Percentiles rank a stretch among this genome's conserved stretches.
Conservation (phyloP, 2,888 invertebrate species). For the Eilema griseolum region DNA sequence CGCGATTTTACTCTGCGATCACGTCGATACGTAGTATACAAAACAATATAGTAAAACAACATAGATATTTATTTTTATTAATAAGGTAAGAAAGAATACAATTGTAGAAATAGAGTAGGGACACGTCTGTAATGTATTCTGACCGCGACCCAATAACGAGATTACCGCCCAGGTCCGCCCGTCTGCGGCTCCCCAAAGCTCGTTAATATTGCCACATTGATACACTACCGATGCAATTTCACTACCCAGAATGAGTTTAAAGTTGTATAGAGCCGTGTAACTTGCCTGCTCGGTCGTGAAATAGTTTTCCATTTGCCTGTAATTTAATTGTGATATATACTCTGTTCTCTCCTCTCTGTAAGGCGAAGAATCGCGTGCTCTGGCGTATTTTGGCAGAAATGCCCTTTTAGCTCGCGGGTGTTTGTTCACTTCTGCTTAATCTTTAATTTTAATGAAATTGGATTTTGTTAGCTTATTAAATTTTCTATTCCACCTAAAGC, state of each 20-base stretch:
- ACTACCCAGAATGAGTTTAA: background rate
- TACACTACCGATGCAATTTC: conserved; percentile 3
- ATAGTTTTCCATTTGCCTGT: background rate
- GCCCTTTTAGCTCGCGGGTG: too few species aligned
- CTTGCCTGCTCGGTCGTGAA: too few species aligned
- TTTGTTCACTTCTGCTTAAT: too few species aligned
- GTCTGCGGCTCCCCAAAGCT: background rate
- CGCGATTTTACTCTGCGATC: too few species aligned
- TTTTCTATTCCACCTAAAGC: too few species aligned
- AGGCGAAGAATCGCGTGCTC: background rate
- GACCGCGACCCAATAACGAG: conserved; percentile 12
- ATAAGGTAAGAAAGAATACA: background rate
- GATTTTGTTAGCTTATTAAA: too few species aligned
- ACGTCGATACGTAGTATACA: too few species aligned
- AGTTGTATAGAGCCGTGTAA: background rate
- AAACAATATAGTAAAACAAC: too few species aligned
- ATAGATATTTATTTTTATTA: too few species aligned
- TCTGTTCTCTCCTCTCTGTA: background rate
- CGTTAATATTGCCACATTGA: conserved; percentile 11
- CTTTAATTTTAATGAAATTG: too few species aligned
- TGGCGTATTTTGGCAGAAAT: too few species aligned
- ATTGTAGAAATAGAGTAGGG: background rate
- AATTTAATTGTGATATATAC: background rate
- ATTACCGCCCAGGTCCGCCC: conserved; percentile 8
- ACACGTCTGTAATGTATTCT: background rate